A percentile compares a stretch with the other conserved stretches of the same genome.
Conservation (phyloP, 2,797 vertebrate species). For the Chelmon rostratus region DNA sequence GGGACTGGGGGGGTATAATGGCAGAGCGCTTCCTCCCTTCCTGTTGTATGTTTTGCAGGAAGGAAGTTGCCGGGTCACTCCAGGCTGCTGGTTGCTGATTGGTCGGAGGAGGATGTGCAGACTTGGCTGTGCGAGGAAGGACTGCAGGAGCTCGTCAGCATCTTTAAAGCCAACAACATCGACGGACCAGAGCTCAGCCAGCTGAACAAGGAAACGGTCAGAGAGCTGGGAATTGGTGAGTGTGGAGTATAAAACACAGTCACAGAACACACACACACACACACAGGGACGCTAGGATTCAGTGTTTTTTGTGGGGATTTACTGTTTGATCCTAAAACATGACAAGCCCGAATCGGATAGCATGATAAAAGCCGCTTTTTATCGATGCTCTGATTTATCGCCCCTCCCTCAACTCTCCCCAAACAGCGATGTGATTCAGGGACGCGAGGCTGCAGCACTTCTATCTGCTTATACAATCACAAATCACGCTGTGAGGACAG, state of each 20-base stretch:
- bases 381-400: slow-evolving; percentile 58
- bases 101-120: slow-evolving; percentile 91
- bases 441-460: slow-evolving; percentile 30
- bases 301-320: slow-evolving; percentile 52
- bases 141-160: slow-evolving; percentile 82
- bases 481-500: slow-evolving; percentile 54
- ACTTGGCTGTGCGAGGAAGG: slow-evolving; percentile 87
- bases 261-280: slow-evolving; percentile 28
- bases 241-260: slow-evolving; percentile 31
- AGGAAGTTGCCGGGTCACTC: slow-evolving; percentile 58
- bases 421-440: slow-evolving; percentile 58
- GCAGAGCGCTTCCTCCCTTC: slow-evolving; percentile 60
- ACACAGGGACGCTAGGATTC: slow-evolving; percentile 18
- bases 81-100: slow-evolving; percentile 83
- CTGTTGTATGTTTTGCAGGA: slow-evolving; percentile 80
- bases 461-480: slow-evolving; percentile 57
- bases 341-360: slow-evolving; percentile 59
- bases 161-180: slow-evolving; percentile 90
- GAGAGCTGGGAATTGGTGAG: slow-evolving; percentile 93
- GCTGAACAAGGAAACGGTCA: slow-evolving; percentile 88
- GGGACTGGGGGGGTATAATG: slow-evolving; percentile 35
- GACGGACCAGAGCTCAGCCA: slow-evolving; percentile 88
- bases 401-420: background rate
- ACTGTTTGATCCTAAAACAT: slow-evolving; percentile 56
- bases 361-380: slow-evolving; percentile 58